A percentile compares a stretch with the other conserved stretches of the same genome.
Evolutionary conservation across 2,113 vertebrate species (phyloP).

Genomic region (Azemiops feae): DNA sequence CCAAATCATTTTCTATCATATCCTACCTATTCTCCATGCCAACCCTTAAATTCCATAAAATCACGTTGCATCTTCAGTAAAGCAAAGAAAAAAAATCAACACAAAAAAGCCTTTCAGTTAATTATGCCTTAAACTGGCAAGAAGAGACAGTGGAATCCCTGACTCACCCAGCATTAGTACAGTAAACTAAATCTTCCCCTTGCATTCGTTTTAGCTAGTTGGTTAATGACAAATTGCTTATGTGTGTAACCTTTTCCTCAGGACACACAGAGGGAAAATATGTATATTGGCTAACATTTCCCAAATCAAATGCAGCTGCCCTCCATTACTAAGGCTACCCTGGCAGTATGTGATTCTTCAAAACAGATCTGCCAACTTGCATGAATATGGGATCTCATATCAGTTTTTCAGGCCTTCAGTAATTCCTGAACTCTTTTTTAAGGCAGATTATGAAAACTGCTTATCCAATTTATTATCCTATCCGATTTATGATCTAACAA

Average conservation of each 20-base stretch:
- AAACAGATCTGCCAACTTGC: background rate
- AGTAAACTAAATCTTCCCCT: constrained; percentile 44
- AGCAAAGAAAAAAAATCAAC: constrained; percentile 41
- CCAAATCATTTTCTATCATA: constrained; percentile 31
- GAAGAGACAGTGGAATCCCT: constrained; percentile 35
- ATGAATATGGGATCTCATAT: background rate
- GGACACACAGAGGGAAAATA: background rate
- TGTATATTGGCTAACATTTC: background rate
- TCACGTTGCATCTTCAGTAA: constrained; percentile 5
- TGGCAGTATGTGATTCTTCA: background rate
- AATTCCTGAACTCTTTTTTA: background rate
- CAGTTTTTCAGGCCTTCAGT: background rate
- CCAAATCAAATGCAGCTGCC: constrained; percentile 7
- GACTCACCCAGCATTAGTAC: constrained; percentile 1
- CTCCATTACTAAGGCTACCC: background rate
- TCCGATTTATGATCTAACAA: too few relatives aligned
- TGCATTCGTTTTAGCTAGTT: constrained; percentile 46
- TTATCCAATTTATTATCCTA: background rate
- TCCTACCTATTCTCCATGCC: background rate
- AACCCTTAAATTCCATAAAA: constrained; percentile 25
- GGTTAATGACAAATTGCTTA: constrained; percentile 24
- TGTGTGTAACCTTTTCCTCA: constrained; percentile 19
- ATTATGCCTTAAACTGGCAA: constrained; percentile 45
- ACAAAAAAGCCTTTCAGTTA: constrained; percentile 50
- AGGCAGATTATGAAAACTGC: background rate